Evolutionary conservation across 2,888 invertebrate genomes (phyloP), one percentile per base, ranked within the genome.

Genomic region (Torymus tubicola): DNA sequence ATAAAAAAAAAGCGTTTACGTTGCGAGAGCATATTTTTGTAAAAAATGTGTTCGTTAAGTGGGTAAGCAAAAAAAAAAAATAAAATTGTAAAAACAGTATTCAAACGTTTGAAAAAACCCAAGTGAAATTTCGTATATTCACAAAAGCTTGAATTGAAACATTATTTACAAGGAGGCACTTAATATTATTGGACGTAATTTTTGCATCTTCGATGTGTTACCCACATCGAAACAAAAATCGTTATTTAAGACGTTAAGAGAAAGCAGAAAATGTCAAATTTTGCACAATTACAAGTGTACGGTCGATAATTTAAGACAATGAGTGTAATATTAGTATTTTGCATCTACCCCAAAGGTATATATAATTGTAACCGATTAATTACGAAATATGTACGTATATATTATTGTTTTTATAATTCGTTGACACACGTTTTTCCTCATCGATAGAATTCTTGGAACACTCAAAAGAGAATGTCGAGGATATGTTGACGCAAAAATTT

Each of bases 151-250:
- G 31, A 31, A 31, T 31, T 31, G 31, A 31, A 31, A 31, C 31
- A 31, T 31, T 31, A 31, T 31, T 31, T 31, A 31, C 31, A 31
- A 2, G 31, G 31, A 14, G 4, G n/a, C 57, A 13, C 21, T 68
- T 50, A 24, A n/a, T n/a, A n/a, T 55, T 68, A 53, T 55, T 68
- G 24, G 24, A 68, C 55, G 68, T 24, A 68, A 68, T 68, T 68
- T 55, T 55, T n/a, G 55, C 68, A 55, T 55, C 42, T 18, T 53
- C 50, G 13, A 14, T 11, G 16, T 55, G n/a, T n/a, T n/a, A n/a
- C n/a, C n/a, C n/a, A 68, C 5, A 14, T 16, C 10, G 50, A 21
- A n/a, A 13, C 53, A 24, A 55, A n/a, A 21, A n/a, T n/a, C n/a
- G 63, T 63, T 63, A 68, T 55, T 14, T n/a, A 21, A 55, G 21